phyloP scores from a whole-genome alignment of 2,113 vertebrate species.

The Gnathonemus echidnorhynchus region DNA sequence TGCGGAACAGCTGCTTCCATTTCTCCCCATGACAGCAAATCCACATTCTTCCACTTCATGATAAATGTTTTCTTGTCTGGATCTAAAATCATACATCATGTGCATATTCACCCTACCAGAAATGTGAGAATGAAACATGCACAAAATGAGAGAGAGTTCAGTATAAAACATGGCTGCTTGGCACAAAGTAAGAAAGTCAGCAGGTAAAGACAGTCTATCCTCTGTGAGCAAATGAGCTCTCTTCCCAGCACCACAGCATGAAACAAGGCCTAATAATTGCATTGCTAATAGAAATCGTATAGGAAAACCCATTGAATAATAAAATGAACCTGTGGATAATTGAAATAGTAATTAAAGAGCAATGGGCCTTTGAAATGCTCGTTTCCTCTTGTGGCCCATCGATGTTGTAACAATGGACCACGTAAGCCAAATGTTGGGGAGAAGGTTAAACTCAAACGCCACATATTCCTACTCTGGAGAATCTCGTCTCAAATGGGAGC shows the following conservation, averaged over 20 bases:
- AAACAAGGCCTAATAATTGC: not conserved
- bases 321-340: not conserved
- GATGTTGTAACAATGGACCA: not conserved
- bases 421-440: not conserved
- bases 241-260: not conserved
- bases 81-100: not conserved
- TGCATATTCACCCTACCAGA: not conserved
- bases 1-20: not conserved
- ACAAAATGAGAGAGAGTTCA: not conserved
- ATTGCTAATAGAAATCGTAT: not conserved
- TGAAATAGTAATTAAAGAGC: not conserved
- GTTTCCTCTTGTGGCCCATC: not conserved
- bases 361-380: not conserved
- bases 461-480: not conserved
- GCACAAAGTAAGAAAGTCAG: not conserved
- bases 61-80: not conserved
- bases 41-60: not conserved
- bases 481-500: not conserved
- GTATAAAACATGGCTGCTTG: not conserved
- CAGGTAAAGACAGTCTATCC: not conserved
- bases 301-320: not conserved
- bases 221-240: not conserved
- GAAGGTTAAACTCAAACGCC: not conserved
- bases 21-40: not conserved
- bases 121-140: not conserved